phyloP scores from a whole-genome alignment of 2,113 vertebrate species.

The Sapajus apella region DNA sequence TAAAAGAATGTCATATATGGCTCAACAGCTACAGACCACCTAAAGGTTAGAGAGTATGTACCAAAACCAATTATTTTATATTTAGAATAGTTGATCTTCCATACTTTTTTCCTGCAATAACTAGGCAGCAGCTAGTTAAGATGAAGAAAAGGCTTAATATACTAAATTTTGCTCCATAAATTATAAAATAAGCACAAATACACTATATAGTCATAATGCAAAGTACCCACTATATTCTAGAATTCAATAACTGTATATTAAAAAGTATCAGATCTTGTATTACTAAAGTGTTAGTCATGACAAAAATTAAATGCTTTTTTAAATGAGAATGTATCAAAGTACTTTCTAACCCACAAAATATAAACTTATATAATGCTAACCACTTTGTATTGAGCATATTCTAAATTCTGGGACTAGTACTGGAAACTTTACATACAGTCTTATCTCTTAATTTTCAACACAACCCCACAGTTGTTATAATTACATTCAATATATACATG shows the following conservation, averaged over 20 bases:
- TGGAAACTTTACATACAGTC: not conserved
- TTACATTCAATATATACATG: not conserved
- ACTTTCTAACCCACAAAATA: not conserved
- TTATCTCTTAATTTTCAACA: not conserved
- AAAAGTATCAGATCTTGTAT: not conserved
- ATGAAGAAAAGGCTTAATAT: not conserved
- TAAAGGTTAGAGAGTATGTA: not conserved
- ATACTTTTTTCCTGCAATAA: not conserved
- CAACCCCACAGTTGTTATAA: not conserved
- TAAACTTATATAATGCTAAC: not conserved
- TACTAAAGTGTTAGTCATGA: not conserved
- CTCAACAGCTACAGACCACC: not conserved
- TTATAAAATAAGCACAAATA: not conserved
- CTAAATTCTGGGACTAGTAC: slow-evolving; percentile 1
- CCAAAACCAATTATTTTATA: not conserved
- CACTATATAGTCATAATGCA: not conserved
- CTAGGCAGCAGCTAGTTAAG: not conserved
- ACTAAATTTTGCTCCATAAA: not conserved
- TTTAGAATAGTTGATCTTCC: not conserved
- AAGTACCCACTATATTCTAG: not conserved
- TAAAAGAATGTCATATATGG: not conserved
- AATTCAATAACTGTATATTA: not conserved
- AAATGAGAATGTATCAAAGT: not conserved
- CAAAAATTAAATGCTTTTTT: not conserved
- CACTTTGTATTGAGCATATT: not conserved